These are phyloP conservation scores for Zaprionus gabonicus DNA, from an alignment of 1,140 invertebrate species.

Conservation along the genomic window DNA sequence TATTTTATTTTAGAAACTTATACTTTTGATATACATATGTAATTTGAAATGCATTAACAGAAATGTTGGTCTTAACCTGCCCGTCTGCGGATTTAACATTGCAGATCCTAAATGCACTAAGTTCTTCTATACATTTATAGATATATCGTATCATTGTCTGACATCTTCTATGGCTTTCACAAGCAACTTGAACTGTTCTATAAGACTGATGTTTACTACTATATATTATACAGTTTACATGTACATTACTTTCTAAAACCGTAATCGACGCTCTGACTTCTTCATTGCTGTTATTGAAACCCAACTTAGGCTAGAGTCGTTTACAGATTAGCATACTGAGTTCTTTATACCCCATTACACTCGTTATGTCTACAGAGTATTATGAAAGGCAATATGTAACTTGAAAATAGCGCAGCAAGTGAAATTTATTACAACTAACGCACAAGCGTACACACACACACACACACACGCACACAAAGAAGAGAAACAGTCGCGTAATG, in stretches of 20 bases:
- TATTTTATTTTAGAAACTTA: too few species aligned
- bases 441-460: slow-evolving; percentile 17
- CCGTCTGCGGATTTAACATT: too few species aligned
- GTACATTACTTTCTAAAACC: background rate
- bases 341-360: slow-evolving; percentile 1
- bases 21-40: too few species aligned
- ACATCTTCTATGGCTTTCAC: too few species aligned
- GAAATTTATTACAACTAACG: slow-evolving; percentile 71
- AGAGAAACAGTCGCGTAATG: slow-evolving; percentile 53
- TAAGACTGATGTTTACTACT: too few species aligned
- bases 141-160: too few species aligned
- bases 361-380: slow-evolving; percentile 24
- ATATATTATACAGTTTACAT: too few species aligned
- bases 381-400: slow-evolving; percentile 64
- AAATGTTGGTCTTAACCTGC: too few species aligned
- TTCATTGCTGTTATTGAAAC: background rate
- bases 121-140: too few species aligned
- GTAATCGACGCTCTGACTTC: background rate
- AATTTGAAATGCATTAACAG: too few species aligned
- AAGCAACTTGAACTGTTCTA: too few species aligned
- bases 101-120: too few species aligned
- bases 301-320: background rate
- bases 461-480: slow-evolving; percentile 16
- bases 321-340: slow-evolving; percentile 8
- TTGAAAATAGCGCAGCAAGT: slow-evolving; percentile 49